phyloP scores from a whole-genome alignment of 2,888 invertebrate genomes.

The Prionchulus punctatus region DNA sequence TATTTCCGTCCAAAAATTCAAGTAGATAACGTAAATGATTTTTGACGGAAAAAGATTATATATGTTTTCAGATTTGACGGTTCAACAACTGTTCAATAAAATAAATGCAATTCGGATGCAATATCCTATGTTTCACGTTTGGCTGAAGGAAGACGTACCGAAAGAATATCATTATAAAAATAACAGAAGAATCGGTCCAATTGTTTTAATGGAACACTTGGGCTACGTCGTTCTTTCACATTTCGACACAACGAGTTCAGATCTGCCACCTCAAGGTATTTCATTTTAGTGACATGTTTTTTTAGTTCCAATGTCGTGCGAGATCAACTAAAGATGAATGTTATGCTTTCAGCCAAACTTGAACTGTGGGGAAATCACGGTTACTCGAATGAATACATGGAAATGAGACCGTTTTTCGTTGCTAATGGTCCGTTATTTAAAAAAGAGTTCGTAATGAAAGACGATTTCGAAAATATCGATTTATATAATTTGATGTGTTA shows the following conservation, averaged over 20 bases:
- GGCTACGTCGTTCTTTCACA: not conserved
- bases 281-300: too few species aligned
- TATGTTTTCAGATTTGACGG: not conserved
- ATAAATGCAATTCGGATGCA: slow-evolving; percentile 15
- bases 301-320: too few species aligned
- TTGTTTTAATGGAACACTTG: slow-evolving; percentile 40
- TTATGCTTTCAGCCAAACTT: too few species aligned
- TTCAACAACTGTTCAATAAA: not conserved
- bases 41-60: too few species aligned
- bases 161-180: slow-evolving; percentile 46
- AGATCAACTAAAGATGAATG: too few species aligned
- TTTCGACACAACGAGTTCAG: too few species aligned
- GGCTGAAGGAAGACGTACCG: slow-evolving; percentile 42
- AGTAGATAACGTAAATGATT: not conserved
- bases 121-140: slow-evolving; percentile 11
- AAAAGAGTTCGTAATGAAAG: slow-evolving; percentile 17
- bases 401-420: slow-evolving; percentile 6
- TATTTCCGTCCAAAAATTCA: not conserved
- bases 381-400: slow-evolving; percentile 1
- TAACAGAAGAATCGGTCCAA: slow-evolving; percentile 45
- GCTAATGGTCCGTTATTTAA: slow-evolving; percentile 9
- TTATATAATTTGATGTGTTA: slow-evolving; percentile 48
- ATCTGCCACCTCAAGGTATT: too few species aligned
- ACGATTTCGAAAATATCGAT: slow-evolving; percentile 47
- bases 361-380: slow-evolving; percentile 11